These are phyloP conservation scores for Cecropterus lyciades DNA, from an alignment of 1,140 invertebrate genomes.

Conservation along the genomic window DNA sequence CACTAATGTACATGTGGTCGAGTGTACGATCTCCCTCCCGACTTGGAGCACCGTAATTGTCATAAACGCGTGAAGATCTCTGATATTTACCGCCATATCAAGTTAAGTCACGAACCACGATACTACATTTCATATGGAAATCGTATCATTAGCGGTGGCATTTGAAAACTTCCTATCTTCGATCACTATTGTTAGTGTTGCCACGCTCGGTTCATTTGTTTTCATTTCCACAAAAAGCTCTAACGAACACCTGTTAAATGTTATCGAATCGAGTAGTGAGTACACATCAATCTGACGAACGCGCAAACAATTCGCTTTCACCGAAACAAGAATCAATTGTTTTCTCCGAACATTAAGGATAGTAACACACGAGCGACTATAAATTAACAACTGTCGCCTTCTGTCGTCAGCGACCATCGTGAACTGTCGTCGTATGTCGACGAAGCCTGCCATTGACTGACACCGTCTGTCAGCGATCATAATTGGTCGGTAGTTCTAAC, in stretches of 20 bases:
- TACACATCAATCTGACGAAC: constrained; percentile 25
- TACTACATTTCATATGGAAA: constrained; percentile 26
- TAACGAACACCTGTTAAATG: constrained; percentile 8
- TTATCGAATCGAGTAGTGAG: constrained; percentile 3
- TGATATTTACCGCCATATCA: constrained; percentile 31
- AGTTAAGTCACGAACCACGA: constrained; percentile 29
- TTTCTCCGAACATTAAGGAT: constrained; percentile 53
- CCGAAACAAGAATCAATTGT: constrained; percentile 52
- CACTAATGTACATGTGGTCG: neutral
- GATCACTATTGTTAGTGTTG: constrained; percentile 11
- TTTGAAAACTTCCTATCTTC: constrained; percentile 13
- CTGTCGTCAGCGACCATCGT: too few species aligned
- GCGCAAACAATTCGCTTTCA: constrained; percentile 46
- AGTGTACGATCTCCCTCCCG: constrained; percentile 5
- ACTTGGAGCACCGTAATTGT: constrained; percentile 20
- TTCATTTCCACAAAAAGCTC: constrained; percentile 24
- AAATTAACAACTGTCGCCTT: too few species aligned
- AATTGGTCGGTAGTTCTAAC: too few species aligned
- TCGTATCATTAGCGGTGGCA: constrained; percentile 23
- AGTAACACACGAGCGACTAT: too few species aligned
- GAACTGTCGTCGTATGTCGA: too few species aligned
- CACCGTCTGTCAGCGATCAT: too few species aligned
- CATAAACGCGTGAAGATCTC: constrained; percentile 28
- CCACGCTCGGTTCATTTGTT: constrained; percentile 9
- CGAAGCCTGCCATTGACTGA: too few species aligned